Evolutionary conservation across 2,888 invertebrate species (phyloP).

Genomic region (Catotricha subobsoleta): DNA sequence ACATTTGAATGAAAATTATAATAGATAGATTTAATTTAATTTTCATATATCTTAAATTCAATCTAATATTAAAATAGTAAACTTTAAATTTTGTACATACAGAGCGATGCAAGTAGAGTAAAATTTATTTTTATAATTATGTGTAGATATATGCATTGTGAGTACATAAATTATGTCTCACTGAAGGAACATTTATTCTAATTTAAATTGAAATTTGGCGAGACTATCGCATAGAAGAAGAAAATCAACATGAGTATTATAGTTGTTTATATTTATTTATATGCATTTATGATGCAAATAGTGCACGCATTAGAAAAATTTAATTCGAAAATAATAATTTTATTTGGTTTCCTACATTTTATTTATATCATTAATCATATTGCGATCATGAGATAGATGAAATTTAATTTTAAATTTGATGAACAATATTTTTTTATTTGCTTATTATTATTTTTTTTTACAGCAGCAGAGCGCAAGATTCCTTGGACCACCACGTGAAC

Average conservation of each 20-base stretch:
- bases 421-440: neutral
- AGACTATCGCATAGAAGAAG: neutral
- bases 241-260: too few species aligned
- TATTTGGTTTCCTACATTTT: neutral
- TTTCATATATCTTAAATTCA: too few species aligned
- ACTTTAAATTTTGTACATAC: too few species aligned
- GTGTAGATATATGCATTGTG: too few species aligned
- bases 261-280: too few species aligned
- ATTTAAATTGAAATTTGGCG: constrained; percentile 7
- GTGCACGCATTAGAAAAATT: neutral
- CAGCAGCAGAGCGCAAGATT: constrained; percentile 34
- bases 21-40: too few species aligned
- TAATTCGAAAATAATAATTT: neutral
- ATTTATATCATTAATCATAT: neutral
- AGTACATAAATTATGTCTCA: constrained; percentile 2
- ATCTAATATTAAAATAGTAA: too few species aligned
- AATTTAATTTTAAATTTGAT: neutral
- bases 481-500: constrained; percentile 31
- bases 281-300: too few species aligned
- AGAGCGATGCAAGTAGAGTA: too few species aligned
- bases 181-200: constrained; percentile 1
- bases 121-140: too few species aligned
- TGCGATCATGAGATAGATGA: neutral
- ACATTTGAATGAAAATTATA: too few species aligned
- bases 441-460: constrained; percentile 11